Evolutionary conservation across 1,140 invertebrate genomes (phyloP).

Genomic region (Neoseiulus cucumeris): DNA sequence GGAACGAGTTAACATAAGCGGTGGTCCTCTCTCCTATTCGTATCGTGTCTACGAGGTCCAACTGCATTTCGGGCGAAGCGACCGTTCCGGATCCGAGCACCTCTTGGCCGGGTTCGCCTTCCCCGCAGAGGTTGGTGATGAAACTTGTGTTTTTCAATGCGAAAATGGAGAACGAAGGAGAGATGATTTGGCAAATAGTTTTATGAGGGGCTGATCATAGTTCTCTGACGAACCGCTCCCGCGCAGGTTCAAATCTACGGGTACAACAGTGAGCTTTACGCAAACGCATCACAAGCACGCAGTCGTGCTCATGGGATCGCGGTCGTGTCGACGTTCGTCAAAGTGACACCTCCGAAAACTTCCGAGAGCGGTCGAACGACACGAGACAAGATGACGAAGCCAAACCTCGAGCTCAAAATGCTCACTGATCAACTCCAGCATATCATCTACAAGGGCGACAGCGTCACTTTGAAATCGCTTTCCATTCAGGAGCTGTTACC

Average conservation of each 20-base stretch:
- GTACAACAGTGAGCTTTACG: slow-evolving; percentile 84
- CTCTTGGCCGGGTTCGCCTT: slow-evolving; percentile 75
- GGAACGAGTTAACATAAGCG: slow-evolving; percentile 59
- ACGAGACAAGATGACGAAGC: slow-evolving; percentile 19
- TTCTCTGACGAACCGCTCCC: slow-evolving; percentile 24
- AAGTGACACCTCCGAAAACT: neutral
- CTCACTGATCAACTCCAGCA: slow-evolving; percentile 65
- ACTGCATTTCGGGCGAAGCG: slow-evolving; percentile 76
- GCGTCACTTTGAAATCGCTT: neutral
- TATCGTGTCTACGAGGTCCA: slow-evolving; percentile 88
- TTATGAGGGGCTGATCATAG: too few relatives aligned
- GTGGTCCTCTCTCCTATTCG: slow-evolving; percentile 77
- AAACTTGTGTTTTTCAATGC: neutral
- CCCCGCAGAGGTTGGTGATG: slow-evolving; percentile 60
- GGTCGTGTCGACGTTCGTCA: slow-evolving; percentile 70
- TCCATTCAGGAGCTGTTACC: slow-evolving; percentile 12
- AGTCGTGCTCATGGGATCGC: slow-evolving; percentile 68
- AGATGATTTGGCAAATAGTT: too few relatives aligned
- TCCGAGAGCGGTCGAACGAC: too few relatives aligned
- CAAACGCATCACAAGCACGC: slow-evolving; percentile 76
- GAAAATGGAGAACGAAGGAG: too few relatives aligned
- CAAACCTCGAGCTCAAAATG: slow-evolving; percentile 58
- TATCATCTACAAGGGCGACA: slow-evolving; percentile 39
- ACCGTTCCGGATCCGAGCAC: slow-evolving; percentile 75
- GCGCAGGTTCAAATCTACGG: slow-evolving; percentile 79